A percentile compares a stretch with the other conserved stretches of the same genome.
Conservation (phyloP, 2,797 vertebrate species). For the Neoniphon sammara region DNA sequence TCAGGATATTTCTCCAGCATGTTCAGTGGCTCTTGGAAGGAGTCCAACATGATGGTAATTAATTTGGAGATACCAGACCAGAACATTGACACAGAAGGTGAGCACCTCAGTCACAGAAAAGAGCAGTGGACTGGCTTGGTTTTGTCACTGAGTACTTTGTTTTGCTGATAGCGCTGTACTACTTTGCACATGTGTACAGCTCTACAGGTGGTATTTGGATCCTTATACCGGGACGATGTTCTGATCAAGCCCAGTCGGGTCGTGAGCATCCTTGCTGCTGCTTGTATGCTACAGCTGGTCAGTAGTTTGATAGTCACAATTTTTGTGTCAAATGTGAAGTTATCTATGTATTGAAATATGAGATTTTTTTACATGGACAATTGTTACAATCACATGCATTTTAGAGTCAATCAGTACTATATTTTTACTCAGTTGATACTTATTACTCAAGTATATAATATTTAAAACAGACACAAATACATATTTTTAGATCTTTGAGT, state of each 20-base stretch:
- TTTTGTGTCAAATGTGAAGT: too few species aligned
- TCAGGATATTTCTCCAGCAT: conserved; percentile 99
- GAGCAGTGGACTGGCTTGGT: not conserved
- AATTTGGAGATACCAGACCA: conserved; percentile 97
- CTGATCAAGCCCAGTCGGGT: conserved; percentile 95
- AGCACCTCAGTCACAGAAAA: conserved; percentile 32
- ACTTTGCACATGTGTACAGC: conserved; percentile 77
- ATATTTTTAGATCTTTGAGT: too few species aligned
- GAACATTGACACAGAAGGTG: conserved; percentile 97
- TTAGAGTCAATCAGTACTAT: too few species aligned
- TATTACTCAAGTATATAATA: too few species aligned
- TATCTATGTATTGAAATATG: too few species aligned
- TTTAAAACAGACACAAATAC: too few species aligned
- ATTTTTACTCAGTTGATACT: too few species aligned
- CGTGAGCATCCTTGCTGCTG: conserved; percentile 93
- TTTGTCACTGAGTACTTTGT: too few species aligned
- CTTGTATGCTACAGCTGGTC: conserved; percentile 97
- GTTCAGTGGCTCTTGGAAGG: conserved; percentile 99
- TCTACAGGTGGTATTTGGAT: conserved; percentile 97
- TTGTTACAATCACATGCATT: too few species aligned
- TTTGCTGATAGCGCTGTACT: not conserved
- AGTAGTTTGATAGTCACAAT: conserved; percentile 67
- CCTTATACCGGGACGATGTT: conserved; percentile 95
- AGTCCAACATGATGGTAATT: conserved; percentile 95
- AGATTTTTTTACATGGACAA: too few species aligned